Evolutionary conservation across 2,113 vertebrate species (phyloP).

Genomic region (Oreocharis arfaki): DNA sequence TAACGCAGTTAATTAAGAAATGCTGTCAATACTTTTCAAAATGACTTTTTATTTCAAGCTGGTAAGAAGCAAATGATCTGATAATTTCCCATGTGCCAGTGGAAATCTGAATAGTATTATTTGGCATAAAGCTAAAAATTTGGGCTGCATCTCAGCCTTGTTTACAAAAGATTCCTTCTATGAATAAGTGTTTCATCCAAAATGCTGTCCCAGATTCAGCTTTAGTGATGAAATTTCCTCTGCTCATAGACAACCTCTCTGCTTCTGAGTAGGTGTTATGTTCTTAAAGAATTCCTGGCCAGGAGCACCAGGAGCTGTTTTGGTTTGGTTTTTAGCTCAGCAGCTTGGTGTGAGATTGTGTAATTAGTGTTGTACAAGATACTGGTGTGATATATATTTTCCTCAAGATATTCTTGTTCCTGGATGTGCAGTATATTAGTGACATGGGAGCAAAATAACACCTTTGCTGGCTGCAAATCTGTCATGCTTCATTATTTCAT

Average conservation of each 20-base stretch:
- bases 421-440: neutral
- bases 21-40: neutral
- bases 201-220: neutral
- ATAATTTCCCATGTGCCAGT: neutral
- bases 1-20: neutral
- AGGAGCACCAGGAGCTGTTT: neutral
- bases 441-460: neutral
- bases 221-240: neutral
- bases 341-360: neutral
- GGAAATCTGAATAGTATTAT: neutral
- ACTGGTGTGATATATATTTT: neutral
- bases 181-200: neutral
- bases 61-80: neutral
- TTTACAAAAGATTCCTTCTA: neutral
- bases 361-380: neutral
- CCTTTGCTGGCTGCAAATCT: neutral
- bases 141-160: neutral
- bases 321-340: neutral
- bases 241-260: neutral
- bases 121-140: neutral
- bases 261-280: neutral
- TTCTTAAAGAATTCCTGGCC: neutral
- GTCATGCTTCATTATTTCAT: neutral
- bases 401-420: neutral
- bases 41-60: neutral